A percentile compares a stretch with the other conserved stretches of the same genome.
Evolutionary conservation across 2,113 vertebrate genomes (phyloP).

Genomic region (Orthonyx spaldingii): DNA sequence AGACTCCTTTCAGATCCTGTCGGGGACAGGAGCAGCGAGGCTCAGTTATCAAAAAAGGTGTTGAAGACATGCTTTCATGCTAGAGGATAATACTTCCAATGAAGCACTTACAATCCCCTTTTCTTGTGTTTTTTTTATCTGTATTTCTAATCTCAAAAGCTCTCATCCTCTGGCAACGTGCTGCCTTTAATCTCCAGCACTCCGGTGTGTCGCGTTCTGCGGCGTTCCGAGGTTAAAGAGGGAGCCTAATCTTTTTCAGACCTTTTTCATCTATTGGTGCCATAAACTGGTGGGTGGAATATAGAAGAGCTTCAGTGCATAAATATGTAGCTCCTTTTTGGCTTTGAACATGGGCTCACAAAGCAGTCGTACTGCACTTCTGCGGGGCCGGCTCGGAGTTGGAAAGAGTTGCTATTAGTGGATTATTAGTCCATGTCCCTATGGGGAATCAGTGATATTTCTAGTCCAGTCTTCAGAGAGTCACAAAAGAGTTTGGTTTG

Average conservation of each 20-base stretch:
- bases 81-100: constrained; percentile 5
- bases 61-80: constrained; percentile 29
- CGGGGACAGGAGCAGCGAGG: background rate
- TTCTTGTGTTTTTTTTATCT: constrained; percentile 20
- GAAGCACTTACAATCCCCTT: constrained; percentile 12
- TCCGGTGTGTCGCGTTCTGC: background rate
- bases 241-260: constrained; percentile 23
- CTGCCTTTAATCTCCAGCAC: constrained; percentile 47
- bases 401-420: constrained; percentile 29
- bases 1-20: background rate
- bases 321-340: background rate
- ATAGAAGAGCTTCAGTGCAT: constrained; percentile 1
- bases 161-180: constrained; percentile 15
- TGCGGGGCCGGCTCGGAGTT: background rate
- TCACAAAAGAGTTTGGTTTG: constrained; percentile 8
- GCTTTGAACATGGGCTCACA: constrained; percentile 37
- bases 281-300: constrained; percentile 55
- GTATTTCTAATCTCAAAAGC: constrained; percentile 28
- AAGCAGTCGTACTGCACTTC: constrained; percentile 26
- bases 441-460: background rate
- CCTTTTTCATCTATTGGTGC: constrained; percentile 47
- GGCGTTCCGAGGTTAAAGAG: constrained; percentile 8
- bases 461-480: constrained; percentile 25
- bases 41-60: background rate
- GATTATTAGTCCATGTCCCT: background rate